A percentile compares a stretch with the other conserved stretches of the same genome.
Conservation (phyloP, 2,888 invertebrate species). For the Magallana nippona region DNA sequence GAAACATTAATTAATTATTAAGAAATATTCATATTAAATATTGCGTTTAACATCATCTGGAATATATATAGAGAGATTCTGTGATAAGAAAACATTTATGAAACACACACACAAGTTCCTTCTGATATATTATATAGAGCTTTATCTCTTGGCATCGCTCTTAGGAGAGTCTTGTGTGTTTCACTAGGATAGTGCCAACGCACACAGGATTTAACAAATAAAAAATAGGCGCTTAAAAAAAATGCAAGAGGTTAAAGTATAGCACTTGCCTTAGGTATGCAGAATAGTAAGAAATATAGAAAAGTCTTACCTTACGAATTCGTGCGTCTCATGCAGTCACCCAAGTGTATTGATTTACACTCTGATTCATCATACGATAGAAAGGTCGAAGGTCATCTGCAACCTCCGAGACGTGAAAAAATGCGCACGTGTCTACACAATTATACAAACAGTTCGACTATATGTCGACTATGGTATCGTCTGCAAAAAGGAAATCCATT, state of each 20-base stretch:
- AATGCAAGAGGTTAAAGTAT: too few species aligned
- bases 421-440: slow-evolving; percentile 11
- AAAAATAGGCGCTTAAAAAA: not conserved
- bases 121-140: too few species aligned
- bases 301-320: not conserved
- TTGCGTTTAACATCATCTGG: not conserved
- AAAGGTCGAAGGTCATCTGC: slow-evolving; percentile 18
- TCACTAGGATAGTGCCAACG: too few species aligned
- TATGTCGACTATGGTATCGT: slow-evolving; percentile 21
- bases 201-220: not conserved
- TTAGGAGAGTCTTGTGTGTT: too few species aligned
- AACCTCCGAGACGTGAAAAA: slow-evolving; percentile 7
- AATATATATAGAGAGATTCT: not conserved
- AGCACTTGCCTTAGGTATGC: not conserved
- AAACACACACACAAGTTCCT: too few species aligned
- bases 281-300: not conserved
- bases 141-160: too few species aligned
- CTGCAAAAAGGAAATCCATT: not conserved
- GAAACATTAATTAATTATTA: too few species aligned
- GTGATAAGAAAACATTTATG: too few species aligned
- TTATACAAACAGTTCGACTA: not conserved
- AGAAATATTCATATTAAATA: too few species aligned
- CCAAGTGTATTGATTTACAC: slow-evolving; percentile 10
- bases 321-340: slow-evolving; percentile 1
- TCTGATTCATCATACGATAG: slow-evolving; percentile 28